These are phyloP conservation scores for Aethes cnicana DNA, from an alignment of 2,888 invertebrate species.

Conservation along the genomic window DNA sequence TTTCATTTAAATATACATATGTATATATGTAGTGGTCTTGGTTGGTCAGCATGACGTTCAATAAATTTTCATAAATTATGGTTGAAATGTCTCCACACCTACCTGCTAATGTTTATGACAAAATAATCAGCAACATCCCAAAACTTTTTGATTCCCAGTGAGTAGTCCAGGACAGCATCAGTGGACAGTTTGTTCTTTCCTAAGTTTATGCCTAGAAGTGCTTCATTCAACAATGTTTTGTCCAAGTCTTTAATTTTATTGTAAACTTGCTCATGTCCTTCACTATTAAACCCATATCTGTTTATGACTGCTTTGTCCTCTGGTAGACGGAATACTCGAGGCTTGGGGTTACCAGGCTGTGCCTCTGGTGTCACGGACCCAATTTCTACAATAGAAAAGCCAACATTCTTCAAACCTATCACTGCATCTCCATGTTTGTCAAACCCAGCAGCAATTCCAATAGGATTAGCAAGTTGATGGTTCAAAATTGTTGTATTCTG, in stretches of 20 bases:
- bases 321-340: constrained; percentile 93
- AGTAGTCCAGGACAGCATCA: constrained; percentile 90
- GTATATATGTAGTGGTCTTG: too few species aligned
- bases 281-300: constrained; percentile 95
- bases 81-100: constrained; percentile 36
- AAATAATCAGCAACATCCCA: constrained; percentile 94
- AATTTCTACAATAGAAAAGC: constrained; percentile 98
- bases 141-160: constrained; percentile 92
- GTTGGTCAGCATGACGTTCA: too few species aligned
- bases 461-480: constrained; percentile 90
- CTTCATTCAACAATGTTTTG: constrained; percentile 76
- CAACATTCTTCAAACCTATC: constrained; percentile 89
- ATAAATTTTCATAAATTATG: too few species aligned
- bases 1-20: too few species aligned
- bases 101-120: constrained; percentile 96
- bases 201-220: constrained; percentile 94
- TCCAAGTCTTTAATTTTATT: constrained; percentile 84
- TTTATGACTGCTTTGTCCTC: constrained; percentile 96
- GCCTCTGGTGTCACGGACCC: constrained; percentile 97
- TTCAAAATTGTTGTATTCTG: constrained; percentile 88
- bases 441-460: constrained; percentile 99
- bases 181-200: constrained; percentile 95
- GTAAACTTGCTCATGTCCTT: constrained; percentile 91
- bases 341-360: constrained; percentile 95
- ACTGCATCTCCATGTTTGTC: constrained; percentile 98